These are phyloP conservation scores for Eclectus roratus DNA, from an alignment of 2,113 vertebrate species.

Conservation along the genomic window DNA sequence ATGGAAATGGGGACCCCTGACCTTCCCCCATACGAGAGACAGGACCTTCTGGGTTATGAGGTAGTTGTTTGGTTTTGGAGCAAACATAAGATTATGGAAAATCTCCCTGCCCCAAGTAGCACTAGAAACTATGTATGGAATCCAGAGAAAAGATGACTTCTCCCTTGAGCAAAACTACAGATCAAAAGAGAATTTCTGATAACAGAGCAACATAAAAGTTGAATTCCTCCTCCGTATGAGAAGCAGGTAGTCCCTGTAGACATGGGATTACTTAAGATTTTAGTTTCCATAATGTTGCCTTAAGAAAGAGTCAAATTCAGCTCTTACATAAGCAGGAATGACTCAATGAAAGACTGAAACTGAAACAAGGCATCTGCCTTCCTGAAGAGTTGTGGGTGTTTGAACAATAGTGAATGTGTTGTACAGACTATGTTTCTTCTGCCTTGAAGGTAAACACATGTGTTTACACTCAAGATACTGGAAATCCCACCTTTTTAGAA, in stretches of 20 bases:
- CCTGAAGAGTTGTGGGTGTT: constrained; percentile 28
- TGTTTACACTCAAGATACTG: not conserved
- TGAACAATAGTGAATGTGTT: constrained; percentile 6
- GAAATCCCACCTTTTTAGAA: not conserved
- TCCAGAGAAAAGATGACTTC: not conserved
- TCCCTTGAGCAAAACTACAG: not conserved
- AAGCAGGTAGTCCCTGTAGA: constrained; percentile 6
- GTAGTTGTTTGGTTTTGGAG: not conserved
- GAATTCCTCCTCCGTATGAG: not conserved
- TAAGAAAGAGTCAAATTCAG: constrained; percentile 28
- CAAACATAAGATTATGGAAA: not conserved
- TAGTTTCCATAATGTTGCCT: constrained; percentile 40
- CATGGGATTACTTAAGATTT: constrained; percentile 37
- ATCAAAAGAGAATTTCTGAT: not conserved
- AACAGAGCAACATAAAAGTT: not conserved
- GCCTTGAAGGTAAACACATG: constrained; percentile 2
- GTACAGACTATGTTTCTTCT: not conserved
- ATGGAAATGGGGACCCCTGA: not conserved
- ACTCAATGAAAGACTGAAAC: constrained; percentile 54
- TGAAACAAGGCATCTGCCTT: constrained; percentile 44
- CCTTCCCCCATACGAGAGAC: not conserved
- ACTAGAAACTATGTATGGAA: not conserved
- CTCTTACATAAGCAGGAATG: constrained; percentile 39
- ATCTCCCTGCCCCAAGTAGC: not conserved
- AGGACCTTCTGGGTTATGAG: not conserved